Percentiles rank a stretch among this genome's conserved stretches.
phyloP scores from a whole-genome alignment of 92 coral and sea anemone genomes.

The Plumapathes pennacea region DNA sequence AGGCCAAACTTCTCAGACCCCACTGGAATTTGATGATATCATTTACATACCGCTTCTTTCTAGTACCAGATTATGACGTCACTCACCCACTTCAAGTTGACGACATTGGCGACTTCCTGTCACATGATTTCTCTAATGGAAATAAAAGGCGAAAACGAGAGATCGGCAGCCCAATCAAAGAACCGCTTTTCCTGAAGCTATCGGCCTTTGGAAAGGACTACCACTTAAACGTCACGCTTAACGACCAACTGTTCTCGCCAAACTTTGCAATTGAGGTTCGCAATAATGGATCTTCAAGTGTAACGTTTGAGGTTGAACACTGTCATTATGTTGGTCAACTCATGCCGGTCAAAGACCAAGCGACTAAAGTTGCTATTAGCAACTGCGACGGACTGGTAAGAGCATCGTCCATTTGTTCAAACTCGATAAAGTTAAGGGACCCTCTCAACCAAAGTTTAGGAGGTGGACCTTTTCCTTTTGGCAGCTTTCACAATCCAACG shows the following conservation, averaged over 20 bases:
- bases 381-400: slow-evolving; percentile 81
- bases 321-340: slow-evolving; percentile 71
- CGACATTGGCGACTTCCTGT: slow-evolving; percentile 57
- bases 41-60: too few species aligned
- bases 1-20: too few species aligned
- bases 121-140: slow-evolving; percentile 61
- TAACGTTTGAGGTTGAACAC: slow-evolving; percentile 28
- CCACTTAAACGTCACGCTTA: slow-evolving; percentile 43
- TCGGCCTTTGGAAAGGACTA: slow-evolving; percentile 43
- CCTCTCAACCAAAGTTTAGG: too few species aligned
- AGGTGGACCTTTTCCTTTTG: too few species aligned
- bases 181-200: slow-evolving; percentile 38
- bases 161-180: slow-evolving; percentile 2
- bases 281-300: slow-evolving; percentile 34
- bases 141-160: slow-evolving; percentile 35
- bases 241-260: slow-evolving; percentile 46
- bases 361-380: slow-evolving; percentile 61
- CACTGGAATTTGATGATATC: too few species aligned
- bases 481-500: too few species aligned
- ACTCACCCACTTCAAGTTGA: slow-evolving; percentile 62
- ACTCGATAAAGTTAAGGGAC: too few species aligned
- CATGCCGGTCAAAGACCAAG: slow-evolving; percentile 25
- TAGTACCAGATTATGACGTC: slow-evolving; percentile 62
- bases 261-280: slow-evolving; percentile 49
- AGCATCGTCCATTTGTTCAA: background rate